Percentiles rank a stretch among this genome's conserved stretches.
phyloP scores from a whole-genome alignment of 2,888 invertebrate genomes.

The Lydus trimaculatus region DNA sequence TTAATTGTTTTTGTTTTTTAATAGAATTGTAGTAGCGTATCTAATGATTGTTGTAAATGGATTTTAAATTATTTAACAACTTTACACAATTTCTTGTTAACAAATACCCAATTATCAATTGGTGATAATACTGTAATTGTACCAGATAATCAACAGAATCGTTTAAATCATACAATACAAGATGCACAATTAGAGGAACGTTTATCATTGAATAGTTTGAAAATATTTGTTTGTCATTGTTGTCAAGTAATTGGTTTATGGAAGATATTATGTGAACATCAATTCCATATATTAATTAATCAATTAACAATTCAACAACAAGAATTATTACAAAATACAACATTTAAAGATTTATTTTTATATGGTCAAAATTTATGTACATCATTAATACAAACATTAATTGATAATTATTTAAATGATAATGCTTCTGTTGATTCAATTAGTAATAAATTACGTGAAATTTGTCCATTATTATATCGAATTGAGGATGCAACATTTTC shows the following conservation, averaged over 20 bases:
- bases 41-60: slow-evolving; percentile 74
- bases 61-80: slow-evolving; percentile 79
- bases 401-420: slow-evolving; percentile 92
- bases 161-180: slow-evolving; percentile 51
- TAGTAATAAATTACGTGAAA: slow-evolving; percentile 83
- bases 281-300: slow-evolving; percentile 81
- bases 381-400: slow-evolving; percentile 81
- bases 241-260: slow-evolving; percentile 93
- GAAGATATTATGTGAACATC: slow-evolving; percentile 92
- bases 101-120: slow-evolving; percentile 65
- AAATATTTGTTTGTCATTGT: slow-evolving; percentile 70
- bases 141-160: slow-evolving; percentile 36
- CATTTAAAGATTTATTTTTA: slow-evolving; percentile 78
- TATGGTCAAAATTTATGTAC: slow-evolving; percentile 80
- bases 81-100: slow-evolving; percentile 76
- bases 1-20: slow-evolving; percentile 37
- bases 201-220: slow-evolving; percentile 78
- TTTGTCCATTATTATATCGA: slow-evolving; percentile 93
- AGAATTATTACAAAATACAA: slow-evolving; percentile 68
- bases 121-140: slow-evolving; percentile 33
- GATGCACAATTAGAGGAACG: slow-evolving; percentile 72
- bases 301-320: slow-evolving; percentile 74
- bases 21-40: slow-evolving; percentile 74
- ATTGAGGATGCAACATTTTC: slow-evolving; percentile 96
- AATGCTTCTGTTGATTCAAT: slow-evolving; percentile 95